Conservation (phyloP, 2,113 vertebrate genomes). For the Silurus glanis region DNA sequence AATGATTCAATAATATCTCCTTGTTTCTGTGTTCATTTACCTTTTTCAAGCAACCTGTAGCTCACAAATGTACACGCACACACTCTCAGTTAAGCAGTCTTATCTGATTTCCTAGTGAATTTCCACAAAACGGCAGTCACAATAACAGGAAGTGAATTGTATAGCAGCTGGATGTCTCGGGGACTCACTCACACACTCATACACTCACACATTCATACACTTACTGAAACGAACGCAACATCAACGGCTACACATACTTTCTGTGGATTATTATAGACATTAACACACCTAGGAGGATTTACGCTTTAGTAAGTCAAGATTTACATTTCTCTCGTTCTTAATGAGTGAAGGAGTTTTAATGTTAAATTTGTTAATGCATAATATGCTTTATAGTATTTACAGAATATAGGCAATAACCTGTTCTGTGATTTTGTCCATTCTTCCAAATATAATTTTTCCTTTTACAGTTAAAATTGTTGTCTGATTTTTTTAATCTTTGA, state of each 20-base stretch:
- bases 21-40: neutral
- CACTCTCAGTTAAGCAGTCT: constrained; percentile 26
- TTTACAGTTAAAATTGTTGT: neutral
- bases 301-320: neutral
- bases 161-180: constrained; percentile 2
- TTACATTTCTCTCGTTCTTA: neutral
- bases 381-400: neutral
- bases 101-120: constrained; percentile 33
- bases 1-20: too few species aligned
- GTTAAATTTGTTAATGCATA: too few species aligned
- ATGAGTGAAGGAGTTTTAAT: neutral
- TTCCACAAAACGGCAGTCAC: constrained; percentile 22
- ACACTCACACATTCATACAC: neutral
- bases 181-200: neutral
- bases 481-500: neutral
- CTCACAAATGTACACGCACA: constrained; percentile 23
- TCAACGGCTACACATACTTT: neutral
- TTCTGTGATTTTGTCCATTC: neutral
- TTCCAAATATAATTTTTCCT: neutral
- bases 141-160: constrained; percentile 35
- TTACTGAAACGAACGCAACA: neutral
- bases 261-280: neutral
- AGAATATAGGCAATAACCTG: neutral
- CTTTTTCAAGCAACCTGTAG: neutral
- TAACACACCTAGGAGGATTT: neutral